Evolutionary conservation across 2,113 vertebrate genomes (phyloP).

Genomic region (Natator depressus): DNA sequence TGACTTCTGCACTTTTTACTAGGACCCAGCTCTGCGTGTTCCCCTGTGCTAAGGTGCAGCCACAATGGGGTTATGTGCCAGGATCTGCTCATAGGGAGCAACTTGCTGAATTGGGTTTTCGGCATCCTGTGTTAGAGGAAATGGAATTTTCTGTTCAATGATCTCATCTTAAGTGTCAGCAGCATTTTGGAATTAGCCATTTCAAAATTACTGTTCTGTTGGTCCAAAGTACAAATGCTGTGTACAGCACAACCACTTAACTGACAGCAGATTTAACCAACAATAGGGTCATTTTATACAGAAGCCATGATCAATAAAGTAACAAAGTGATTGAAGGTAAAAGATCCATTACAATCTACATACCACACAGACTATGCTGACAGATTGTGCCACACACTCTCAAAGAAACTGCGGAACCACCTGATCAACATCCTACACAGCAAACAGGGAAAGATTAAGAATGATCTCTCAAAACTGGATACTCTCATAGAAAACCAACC

Average conservation of each 20-base stretch:
- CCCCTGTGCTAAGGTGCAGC: background rate
- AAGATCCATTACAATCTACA: no score
- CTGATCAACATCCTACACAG: no score
- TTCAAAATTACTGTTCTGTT: background rate
- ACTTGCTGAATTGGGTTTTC: background rate
- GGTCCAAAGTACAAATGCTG: background rate
- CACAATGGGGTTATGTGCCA: background rate
- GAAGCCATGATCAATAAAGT: background rate
- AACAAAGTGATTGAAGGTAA: no score
- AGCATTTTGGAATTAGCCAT: background rate
- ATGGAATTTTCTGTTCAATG: background rate
- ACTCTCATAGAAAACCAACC: no score
- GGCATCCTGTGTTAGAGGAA: background rate
- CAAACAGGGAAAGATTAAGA: no score
- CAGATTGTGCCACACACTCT: no score
- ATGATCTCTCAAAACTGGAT: no score
- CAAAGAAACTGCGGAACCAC: no score
- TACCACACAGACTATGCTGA: no score
- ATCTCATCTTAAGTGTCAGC: background rate
- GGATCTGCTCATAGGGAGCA: background rate
- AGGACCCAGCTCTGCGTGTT: background rate
- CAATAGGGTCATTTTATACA: background rate
- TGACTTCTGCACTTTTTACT: background rate
- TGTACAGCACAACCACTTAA: background rate
- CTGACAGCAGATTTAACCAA: background rate